Evolutionary conservation across 2,113 vertebrate species (phyloP).

Genomic region (Eubucco bourcierii): DNA sequence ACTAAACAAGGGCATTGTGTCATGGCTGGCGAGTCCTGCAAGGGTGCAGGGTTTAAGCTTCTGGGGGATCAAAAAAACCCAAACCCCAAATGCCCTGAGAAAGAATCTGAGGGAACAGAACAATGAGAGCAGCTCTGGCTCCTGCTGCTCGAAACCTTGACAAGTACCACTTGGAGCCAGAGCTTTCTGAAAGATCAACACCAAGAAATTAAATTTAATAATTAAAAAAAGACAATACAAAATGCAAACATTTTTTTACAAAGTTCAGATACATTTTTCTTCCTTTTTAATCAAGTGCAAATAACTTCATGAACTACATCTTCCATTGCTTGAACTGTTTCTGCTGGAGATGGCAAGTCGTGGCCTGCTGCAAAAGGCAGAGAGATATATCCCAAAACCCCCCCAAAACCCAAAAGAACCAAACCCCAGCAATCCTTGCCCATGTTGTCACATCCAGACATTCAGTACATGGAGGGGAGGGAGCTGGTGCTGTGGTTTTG

Average conservation of each 20-base stretch:
- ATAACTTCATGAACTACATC: constrained; percentile 92
- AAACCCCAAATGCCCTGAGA: background rate
- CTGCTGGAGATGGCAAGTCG: constrained; percentile 50
- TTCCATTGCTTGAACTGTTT: constrained; percentile 44
- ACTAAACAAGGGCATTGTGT: background rate
- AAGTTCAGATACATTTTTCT: constrained; percentile 91
- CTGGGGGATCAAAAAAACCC: accelerated
- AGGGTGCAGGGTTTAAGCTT: background rate
- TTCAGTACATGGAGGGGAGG: constrained; percentile 3
- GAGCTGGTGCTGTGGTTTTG: constrained; percentile 31
- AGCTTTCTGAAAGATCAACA: constrained; percentile 59
- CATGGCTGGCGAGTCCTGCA: background rate
- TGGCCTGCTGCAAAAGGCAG: constrained; percentile 63
- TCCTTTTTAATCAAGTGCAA: constrained; percentile 92
- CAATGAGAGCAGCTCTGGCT: background rate
- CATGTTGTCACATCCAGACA: background rate
- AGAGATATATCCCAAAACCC: constrained; percentile 64
- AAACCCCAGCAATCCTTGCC: background rate
- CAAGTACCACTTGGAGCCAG: background rate
- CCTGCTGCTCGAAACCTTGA: constrained; percentile 49
- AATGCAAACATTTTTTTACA: constrained; percentile 97
- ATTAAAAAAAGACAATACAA: constrained; percentile 96
- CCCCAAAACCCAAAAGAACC: background rate
- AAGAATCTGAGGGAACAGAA: background rate
- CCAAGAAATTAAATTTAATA: constrained; percentile 77